These are phyloP conservation scores for Ochropleura leucogaster DNA, from an alignment of 2,888 invertebrate species.

Conservation along the genomic window DNA sequence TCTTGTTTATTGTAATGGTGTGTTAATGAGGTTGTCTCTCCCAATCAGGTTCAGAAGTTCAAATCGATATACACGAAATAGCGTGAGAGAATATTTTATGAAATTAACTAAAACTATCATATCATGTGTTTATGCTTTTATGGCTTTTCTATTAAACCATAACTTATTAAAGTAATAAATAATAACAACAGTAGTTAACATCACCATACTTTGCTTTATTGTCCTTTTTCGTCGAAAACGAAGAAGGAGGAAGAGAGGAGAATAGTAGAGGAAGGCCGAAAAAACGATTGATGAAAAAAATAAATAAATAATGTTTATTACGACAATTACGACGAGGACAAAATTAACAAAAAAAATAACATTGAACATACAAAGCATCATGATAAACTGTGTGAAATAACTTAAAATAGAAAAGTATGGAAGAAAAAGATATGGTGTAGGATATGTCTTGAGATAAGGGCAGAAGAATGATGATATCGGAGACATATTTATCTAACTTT, in stretches of 20 bases:
- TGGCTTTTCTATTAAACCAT: constrained; percentile 1
- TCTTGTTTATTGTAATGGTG: constrained; percentile 12
- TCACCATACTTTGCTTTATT: constrained; percentile 1
- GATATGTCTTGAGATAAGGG: too few relatives aligned
- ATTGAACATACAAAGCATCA: too few relatives aligned
- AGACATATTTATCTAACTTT: constrained; percentile 7
- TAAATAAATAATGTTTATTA: too few relatives aligned
- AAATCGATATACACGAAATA: constrained; percentile 23
- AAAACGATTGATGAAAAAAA: too few relatives aligned
- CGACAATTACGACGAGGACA: too few relatives aligned
- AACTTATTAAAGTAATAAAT: constrained; percentile 16
- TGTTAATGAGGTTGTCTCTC: constrained; percentile 3
- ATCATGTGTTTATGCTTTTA: neutral
- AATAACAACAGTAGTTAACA: constrained; percentile 4
- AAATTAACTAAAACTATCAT: neutral
- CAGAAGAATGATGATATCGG: neutral
- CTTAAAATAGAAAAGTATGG: too few relatives aligned
- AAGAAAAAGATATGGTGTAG: too few relatives aligned
- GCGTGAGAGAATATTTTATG: constrained; percentile 22
- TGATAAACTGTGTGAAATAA: too few relatives aligned
- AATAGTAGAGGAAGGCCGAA: too few relatives aligned
- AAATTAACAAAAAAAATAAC: too few relatives aligned
- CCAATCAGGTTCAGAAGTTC: constrained; percentile 28
- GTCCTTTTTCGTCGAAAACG: neutral
- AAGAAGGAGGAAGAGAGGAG: too few relatives aligned